Evolutionary conservation across 1,140 invertebrate genomes (phyloP), one percentile per base, ranked within the genome.

Genomic region (Vollenhovia emeryi): DNA sequence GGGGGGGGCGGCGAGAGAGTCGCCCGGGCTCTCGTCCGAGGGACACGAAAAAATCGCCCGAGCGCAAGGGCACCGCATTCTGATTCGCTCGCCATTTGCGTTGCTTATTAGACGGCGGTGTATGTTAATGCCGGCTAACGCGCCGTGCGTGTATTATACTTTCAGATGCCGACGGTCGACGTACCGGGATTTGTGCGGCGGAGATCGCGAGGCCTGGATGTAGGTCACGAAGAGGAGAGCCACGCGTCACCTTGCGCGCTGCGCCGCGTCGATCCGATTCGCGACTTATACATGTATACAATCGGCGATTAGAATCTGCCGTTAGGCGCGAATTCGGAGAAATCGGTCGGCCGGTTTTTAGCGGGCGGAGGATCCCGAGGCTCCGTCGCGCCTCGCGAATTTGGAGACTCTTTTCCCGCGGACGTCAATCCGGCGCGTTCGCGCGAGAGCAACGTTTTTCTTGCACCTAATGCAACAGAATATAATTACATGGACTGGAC

Each of bases 41-140:
- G n/a, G 36, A n/a, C 4, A 11, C 43, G 57, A 71, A 80, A 50
- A 80, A 6, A 71, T 80, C 33, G 78, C 64, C 33, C 59, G 57
- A 50, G 18, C 45, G 62, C 78, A 80, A 80, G 64, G 78, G 71
- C 75, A 86, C 48, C 71, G 74, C 84, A 60, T 86, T 73, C 78
- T 64, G 84, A 86, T 82, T 78, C 43, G 71, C 62, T 48, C 43
- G 64, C 76, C 85, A 92, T 91, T 93, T 92, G 88, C 88, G 89
- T 91, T 89, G 87, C 90, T 92, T 91, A 91, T 92, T 93, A 93
- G 87, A 91, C 76, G 85, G 86, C 88, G 87, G 89, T 87, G 59
- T 89, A 90, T 90, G 88, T 90, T 50, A 50, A 50, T 50, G 48
- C 48, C 48, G 18, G 18, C 18, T 50, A 50, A 50, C 48, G 87